These are phyloP conservation scores for Dasysyrphus tricinctus DNA, from an alignment of 2,888 invertebrate genomes.

Conservation along the genomic window DNA sequence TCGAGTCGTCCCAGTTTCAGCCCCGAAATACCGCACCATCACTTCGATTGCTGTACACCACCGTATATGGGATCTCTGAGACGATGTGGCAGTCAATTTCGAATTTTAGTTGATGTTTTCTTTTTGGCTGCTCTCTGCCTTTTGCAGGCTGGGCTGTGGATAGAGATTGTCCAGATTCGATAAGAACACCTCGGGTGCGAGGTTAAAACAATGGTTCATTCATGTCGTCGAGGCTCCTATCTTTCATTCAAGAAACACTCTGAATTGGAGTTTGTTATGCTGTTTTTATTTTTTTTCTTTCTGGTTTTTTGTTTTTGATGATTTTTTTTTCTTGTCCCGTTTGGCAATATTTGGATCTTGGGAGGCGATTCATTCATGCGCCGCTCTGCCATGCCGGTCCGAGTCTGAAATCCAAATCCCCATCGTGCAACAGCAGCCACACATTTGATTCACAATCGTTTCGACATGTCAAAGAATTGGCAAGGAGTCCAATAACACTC, in stretches of 20 bases:
- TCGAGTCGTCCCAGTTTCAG: slow-evolving; percentile 36
- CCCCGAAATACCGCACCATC: background rate
- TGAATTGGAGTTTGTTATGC: slow-evolving; percentile 32
- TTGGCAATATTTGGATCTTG: slow-evolving; percentile 35
- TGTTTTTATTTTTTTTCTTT: slow-evolving; percentile 6
- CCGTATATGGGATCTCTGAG: slow-evolving; percentile 46
- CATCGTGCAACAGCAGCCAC: slow-evolving; percentile 48
- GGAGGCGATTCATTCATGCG: slow-evolving; percentile 67
- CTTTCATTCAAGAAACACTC: slow-evolving; percentile 75
- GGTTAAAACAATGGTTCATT: slow-evolving; percentile 75
- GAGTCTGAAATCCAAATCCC: slow-evolving; percentile 30
- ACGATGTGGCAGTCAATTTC: slow-evolving; percentile 70
- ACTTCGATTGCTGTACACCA: slow-evolving; percentile 7
- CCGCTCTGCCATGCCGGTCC: slow-evolving; percentile 14
- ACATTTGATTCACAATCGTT: slow-evolving; percentile 72
- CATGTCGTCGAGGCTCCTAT: slow-evolving; percentile 72
- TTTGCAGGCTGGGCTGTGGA: slow-evolving; percentile 33
- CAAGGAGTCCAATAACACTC: slow-evolving; percentile 52
- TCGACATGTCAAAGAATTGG: slow-evolving; percentile 66
- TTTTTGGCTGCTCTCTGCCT: slow-evolving; percentile 50
- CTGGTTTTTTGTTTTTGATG: slow-evolving; percentile 4
- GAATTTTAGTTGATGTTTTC: slow-evolving; percentile 72
- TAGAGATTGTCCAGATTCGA: slow-evolving; percentile 73
- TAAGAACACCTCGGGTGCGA: slow-evolving; percentile 75
- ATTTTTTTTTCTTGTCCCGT: background rate